These are phyloP conservation scores for Elaeidobius kamerunicus DNA, from an alignment of 2,888 invertebrate genomes.

Conservation along the genomic window DNA sequence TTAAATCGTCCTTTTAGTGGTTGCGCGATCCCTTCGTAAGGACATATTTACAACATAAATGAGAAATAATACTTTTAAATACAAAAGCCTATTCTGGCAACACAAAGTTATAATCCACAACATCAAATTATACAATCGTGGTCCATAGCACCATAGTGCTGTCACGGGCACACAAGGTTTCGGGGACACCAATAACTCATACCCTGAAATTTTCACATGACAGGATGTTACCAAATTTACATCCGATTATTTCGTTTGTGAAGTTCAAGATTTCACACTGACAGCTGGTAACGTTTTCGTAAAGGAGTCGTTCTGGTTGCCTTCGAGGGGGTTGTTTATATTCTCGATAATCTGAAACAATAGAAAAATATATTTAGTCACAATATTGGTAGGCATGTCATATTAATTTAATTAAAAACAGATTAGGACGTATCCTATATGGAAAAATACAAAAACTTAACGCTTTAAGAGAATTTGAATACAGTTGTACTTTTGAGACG, in stretches of 20 bases:
- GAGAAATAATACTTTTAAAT: slow-evolving; percentile 27
- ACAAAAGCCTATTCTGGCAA: slow-evolving; percentile 18
- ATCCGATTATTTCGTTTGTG: neutral
- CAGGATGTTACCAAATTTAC: slow-evolving; percentile 5
- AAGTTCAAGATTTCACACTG: slow-evolving; percentile 43
- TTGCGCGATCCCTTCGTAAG: no score
- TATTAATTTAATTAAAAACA: no score
- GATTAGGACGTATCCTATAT: no score
- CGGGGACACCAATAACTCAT: slow-evolving; percentile 2
- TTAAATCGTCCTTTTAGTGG: no score
- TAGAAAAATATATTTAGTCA: slow-evolving; percentile 13
- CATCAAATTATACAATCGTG: slow-evolving; percentile 17
- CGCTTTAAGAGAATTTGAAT: no score
- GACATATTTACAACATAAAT: slow-evolving; percentile 15
- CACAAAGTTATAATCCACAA: slow-evolving; percentile 8
- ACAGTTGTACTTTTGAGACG: no score
- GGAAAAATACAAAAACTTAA: no score
- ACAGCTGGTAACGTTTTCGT: slow-evolving; percentile 41
- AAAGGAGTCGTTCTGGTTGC: slow-evolving; percentile 35
- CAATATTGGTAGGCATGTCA: no score
- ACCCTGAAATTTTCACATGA: slow-evolving; percentile 25
- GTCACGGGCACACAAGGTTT: neutral
- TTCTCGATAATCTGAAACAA: slow-evolving; percentile 41
- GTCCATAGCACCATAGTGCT: slow-evolving; percentile 1
- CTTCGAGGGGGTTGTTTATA: slow-evolving; percentile 33